Conservation (phyloP, 2,113 vertebrate species). For the Sylvicapra grimmia region DNA sequence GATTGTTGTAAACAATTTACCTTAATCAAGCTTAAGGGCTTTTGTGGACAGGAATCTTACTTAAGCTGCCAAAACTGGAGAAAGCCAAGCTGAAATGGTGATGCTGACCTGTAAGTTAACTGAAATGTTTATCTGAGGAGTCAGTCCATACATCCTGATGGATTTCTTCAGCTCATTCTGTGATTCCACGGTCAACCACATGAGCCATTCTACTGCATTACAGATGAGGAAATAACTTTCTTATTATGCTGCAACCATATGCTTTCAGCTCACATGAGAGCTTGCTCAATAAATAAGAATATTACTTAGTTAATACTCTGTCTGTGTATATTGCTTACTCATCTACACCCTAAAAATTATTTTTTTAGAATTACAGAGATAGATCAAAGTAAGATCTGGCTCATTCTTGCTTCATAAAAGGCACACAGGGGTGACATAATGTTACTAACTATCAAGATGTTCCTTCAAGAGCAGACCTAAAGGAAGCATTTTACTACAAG, state of each 20-base stretch:
- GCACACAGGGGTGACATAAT: not conserved
- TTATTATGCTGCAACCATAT: not conserved
- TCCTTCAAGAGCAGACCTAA: not conserved
- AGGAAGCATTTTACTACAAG: not conserved
- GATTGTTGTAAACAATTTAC: slow-evolving; percentile 14
- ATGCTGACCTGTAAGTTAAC: not conserved
- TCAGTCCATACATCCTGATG: not conserved
- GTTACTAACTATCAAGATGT: not conserved
- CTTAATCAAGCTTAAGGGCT: not conserved
- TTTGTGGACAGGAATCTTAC: not conserved
- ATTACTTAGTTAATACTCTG: not conserved
- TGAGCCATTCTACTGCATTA: not conserved
- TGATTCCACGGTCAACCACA: not conserved
- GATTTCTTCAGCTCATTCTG: not conserved
- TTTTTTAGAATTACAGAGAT: not conserved
- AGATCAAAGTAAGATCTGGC: not conserved
- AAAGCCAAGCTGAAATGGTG: not conserved
- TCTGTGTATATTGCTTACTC: not conserved
- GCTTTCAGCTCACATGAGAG: not conserved
- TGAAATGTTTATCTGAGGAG: not conserved
- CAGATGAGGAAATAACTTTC: not conserved
- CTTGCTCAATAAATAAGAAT: not conserved
- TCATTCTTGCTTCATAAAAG: not conserved
- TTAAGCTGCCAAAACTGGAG: not conserved
- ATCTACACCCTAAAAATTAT: not conserved